Evolutionary conservation across 64 coral and sea anemone genomes (phyloP).

Genomic region (Dendrophyllia cribrosa): DNA sequence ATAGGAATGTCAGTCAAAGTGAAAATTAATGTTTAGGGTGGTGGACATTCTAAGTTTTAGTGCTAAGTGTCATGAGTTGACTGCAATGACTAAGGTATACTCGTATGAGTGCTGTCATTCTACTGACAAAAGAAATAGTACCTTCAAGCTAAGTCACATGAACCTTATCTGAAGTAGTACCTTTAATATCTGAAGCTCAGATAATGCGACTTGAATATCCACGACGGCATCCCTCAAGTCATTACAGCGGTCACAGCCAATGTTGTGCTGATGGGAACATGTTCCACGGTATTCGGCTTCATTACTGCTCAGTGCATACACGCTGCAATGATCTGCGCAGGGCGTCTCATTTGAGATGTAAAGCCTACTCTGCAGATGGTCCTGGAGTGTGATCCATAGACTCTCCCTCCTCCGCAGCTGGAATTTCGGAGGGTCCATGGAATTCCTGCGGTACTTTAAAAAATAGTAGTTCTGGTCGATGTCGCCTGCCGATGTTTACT

Average conservation of each 20-base stretch:
- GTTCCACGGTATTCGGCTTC: slow-evolving; percentile 28
- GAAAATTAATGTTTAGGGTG: background rate
- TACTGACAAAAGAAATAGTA: background rate
- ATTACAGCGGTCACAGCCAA: slow-evolving; percentile 20
- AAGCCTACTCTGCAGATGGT: background rate
- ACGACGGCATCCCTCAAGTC: slow-evolving; percentile 39
- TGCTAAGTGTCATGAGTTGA: background rate
- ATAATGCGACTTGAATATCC: slow-evolving; percentile 42
- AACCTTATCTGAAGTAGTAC: no score
- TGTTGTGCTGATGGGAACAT: no score
- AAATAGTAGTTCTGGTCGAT: no score
- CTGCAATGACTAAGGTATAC: background rate
- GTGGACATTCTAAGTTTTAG: background rate
- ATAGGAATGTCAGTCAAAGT: background rate
- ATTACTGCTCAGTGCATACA: slow-evolving; percentile 25
- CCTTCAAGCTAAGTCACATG: no score
- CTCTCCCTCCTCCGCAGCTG: no score
- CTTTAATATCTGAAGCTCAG: no score
- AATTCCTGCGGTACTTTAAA: no score
- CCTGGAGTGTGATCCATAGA: no score
- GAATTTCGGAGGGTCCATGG: no score
- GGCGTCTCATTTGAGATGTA: slow-evolving; percentile 22
- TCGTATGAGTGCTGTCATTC: background rate
- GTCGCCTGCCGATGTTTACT: no score
- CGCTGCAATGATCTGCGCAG: slow-evolving; percentile 35